phyloP scores from a whole-genome alignment of 2,797 vertebrate genomes.

The Okamejei kenojei region DNA sequence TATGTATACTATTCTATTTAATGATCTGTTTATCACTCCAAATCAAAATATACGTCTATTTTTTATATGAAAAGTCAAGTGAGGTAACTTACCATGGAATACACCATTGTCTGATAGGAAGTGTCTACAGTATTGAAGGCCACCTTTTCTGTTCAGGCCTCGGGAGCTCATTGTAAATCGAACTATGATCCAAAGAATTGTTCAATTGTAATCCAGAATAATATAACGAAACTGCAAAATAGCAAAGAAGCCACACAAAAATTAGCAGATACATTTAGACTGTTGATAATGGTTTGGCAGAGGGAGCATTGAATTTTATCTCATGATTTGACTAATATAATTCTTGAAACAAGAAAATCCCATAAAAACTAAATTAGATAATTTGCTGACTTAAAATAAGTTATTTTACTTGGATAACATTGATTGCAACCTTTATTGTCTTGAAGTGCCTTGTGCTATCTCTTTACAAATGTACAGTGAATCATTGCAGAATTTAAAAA shows the following conservation, averaged over 20 bases:
- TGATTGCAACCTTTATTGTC: neutral
- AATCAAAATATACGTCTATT: neutral
- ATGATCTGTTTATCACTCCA: neutral
- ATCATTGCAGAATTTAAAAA: neutral
- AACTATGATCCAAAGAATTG: neutral
- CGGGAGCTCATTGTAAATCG: conserved; percentile 68
- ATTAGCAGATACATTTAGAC: neutral
- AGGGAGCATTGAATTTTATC: neutral
- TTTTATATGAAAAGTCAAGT: neutral
- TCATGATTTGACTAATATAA: neutral
- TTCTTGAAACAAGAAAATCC: neutral
- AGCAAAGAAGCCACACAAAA: neutral
- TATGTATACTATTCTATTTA: neutral
- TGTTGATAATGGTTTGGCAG: no score
- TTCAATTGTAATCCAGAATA: neutral
- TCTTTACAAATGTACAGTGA: neutral
- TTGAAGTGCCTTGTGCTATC: neutral
- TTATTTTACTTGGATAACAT: neutral
- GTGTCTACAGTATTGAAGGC: conserved; percentile 80
- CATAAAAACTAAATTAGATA: neutral
- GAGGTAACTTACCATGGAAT: conserved; percentile 73
- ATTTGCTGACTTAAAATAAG: neutral
- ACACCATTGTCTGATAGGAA: conserved; percentile 86
- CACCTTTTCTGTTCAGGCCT: conserved; percentile 63
- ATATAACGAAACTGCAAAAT: conserved; percentile 45